Base-by-base conservation (phyloP, 2,797 vertebrate genomes). In the Scomberomorus guttatus region DNA sequence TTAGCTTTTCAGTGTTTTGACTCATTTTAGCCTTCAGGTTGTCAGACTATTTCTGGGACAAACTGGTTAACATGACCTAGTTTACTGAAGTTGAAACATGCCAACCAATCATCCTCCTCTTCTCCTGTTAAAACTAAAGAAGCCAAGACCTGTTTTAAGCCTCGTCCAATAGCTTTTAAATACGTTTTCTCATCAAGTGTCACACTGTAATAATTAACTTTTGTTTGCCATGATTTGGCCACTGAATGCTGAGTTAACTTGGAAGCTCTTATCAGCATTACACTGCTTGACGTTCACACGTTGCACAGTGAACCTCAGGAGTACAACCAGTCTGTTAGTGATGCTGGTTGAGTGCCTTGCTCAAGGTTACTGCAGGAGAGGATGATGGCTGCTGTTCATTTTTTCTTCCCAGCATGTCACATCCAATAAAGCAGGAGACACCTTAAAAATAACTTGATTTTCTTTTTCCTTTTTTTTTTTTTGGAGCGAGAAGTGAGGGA, bases 321-420 rank as follows among this genome's bases (percentile, higher is more conserved):
- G 72, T 8, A 32, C 13, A 22, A 56, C 4, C 15, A 24, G 32
- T 15, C 56, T 59, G 72, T 85, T 82, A 82, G 32, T 0, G 63
- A 79, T 72, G 75, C 72, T n/a, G 42, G 73, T 76, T 54, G 56
- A 87, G 67, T 86, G 76, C 76, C 66, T 83, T 78, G 82, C 77
- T 87, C 79, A 80, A 88, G 77, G 81, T 81, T 15, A 60, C 66
- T 52, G 66, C 61, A 70, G 68, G 72, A 70, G 50, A 72, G 59
- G 62, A 65, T 11, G 34, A 0, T 0, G 22, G 32, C 14, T 58
- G 73, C 55, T 66, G 64, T 32, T 78, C 54, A 52, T 25, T 42
- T 72, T 25, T 29, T 24, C 56, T 24, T 20, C 56, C 20, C 57
- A 2, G 37, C 14, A 2, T 18, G 66, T 74, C 74, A 64, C 1